Evolutionary conservation across 2,113 vertebrate genomes (phyloP).

Genomic region (Actinemys pallida): DNA sequence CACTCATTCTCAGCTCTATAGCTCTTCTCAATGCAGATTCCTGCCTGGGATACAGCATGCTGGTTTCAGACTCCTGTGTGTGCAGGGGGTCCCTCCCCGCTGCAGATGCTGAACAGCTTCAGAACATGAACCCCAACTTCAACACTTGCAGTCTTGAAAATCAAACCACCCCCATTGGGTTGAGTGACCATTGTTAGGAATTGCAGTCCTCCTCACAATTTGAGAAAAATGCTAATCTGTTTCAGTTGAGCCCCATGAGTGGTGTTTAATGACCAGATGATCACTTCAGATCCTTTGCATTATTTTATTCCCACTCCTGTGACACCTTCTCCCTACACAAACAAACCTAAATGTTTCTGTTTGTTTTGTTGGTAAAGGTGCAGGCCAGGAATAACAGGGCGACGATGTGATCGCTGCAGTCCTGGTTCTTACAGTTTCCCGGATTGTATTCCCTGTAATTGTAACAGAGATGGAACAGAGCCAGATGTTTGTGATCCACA

Average conservation of each 20-base stretch:
- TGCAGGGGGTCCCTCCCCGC: not conserved
- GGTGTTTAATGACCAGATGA: not conserved
- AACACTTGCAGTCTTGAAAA: not conserved
- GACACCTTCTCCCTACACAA: fast-evolving
- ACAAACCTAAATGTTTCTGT: not conserved
- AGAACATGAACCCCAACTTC: not conserved
- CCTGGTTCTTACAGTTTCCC: conserved; percentile 89
- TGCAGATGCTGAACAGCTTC: not conserved
- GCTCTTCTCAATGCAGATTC: not conserved
- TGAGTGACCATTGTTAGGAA: not conserved
- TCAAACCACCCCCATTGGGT: not conserved
- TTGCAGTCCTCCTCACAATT: not conserved
- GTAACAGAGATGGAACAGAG: conserved; percentile 84
- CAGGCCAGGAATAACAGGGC: conserved; percentile 87
- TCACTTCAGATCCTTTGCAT: not conserved
- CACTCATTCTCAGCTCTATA: not conserved
- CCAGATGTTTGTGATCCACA: conserved; percentile 83
- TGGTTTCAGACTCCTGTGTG: not conserved
- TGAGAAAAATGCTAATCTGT: not conserved
- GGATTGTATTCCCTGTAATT: conserved; percentile 86
- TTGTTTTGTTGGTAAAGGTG: conserved; percentile 81
- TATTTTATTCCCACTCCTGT: not conserved
- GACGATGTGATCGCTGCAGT: conserved; percentile 88
- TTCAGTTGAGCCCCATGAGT: not conserved
- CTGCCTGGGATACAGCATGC: not conserved